Base-by-base conservation (phyloP, 2,113 vertebrate species). In the Anarrhichthys ocellatus region DNA sequence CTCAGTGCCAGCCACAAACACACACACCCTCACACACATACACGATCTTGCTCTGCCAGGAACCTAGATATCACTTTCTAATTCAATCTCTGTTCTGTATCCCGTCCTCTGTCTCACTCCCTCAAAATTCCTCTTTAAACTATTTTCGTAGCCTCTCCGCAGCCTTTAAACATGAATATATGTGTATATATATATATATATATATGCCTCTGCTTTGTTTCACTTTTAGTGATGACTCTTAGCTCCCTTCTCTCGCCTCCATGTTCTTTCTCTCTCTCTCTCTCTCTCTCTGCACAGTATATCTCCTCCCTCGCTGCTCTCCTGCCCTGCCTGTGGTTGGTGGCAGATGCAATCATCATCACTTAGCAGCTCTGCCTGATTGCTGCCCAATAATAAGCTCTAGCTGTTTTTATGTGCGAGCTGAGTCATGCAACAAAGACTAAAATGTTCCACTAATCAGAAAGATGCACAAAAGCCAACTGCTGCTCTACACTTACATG, bases 351-450 rank as follows among this genome's bases (percentile, higher is more conserved):
- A 69, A 67, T 76, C 87, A 83, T 90, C 85, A 89, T 89, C 91
- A 89, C 73, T 87, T 63, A 88, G 70, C 70, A 61, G 73, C 42
- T 42, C 64, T 83, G 82, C 76, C 52, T 74, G 64, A 86, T 88
- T 32, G 74, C 62, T 87, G 36, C 68, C 64, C n/a, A 79, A 67
- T 85, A 81, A 75, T 79, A 76, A 73, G 63, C 67, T 69, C 46
- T 66, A 56, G 62, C 46, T 82, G 68, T 84, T 71, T 90, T 77
- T 88, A 69, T 74, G 70, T 85, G 63, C n/a, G n/a, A 84, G 90
- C 90, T 87, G 86, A 92, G 81, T 91, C 87, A 92, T 72, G 54
- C 67, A 73, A 78, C 27, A 36, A 17, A 85, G 73, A 76, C 36
- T 81, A 66, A 87, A 84, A 81, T 46, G 64, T 74, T 34, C 24